Evolutionary conservation across 2,888 invertebrate genomes (phyloP).

Genomic region (Epinotia bilunana): DNA sequence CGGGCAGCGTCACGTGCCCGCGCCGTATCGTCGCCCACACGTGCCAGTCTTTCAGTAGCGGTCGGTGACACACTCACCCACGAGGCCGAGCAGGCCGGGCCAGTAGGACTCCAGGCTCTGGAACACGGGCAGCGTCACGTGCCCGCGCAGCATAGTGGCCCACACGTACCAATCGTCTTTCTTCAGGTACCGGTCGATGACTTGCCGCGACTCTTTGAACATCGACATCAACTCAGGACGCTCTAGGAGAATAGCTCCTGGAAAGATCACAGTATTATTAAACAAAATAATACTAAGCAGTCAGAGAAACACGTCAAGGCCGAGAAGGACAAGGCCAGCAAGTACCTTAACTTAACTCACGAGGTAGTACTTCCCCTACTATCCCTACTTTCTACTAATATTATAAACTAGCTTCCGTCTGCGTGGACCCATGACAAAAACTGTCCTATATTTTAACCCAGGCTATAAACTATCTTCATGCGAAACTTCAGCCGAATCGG

Average conservation of each 20-base stretch:
- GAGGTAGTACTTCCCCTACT: too few species aligned
- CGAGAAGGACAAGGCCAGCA: too few species aligned
- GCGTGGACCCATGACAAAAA: too few species aligned
- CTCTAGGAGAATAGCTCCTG: constrained; percentile 93
- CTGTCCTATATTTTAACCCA: too few species aligned
- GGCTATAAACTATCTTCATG: too few species aligned
- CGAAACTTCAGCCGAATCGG: too few species aligned
- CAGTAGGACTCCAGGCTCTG: constrained; percentile 99
- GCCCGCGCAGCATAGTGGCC: constrained; percentile 99
- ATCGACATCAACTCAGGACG: constrained; percentile 95
- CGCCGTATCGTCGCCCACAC: constrained; percentile 99
- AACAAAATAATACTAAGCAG: too few species aligned
- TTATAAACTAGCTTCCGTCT: too few species aligned
- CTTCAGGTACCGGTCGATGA: constrained; percentile 93
- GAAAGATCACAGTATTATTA: constrained; percentile 21
- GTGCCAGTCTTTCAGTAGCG: constrained; percentile 98
- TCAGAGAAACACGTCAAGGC: too few species aligned
- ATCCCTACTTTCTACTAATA: too few species aligned
- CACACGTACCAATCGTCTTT: constrained; percentile 99
- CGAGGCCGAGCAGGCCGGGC: constrained; percentile 96
- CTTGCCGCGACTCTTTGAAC: constrained; percentile 91
- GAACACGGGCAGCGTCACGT: constrained; percentile 98
- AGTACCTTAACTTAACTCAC: too few species aligned
- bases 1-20: constrained; percentile 96
- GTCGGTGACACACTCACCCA: constrained; percentile 89